These are phyloP conservation scores for Zygaena filipendulae DNA, from an alignment of 2,888 invertebrate genomes.

Conservation along the genomic window DNA sequence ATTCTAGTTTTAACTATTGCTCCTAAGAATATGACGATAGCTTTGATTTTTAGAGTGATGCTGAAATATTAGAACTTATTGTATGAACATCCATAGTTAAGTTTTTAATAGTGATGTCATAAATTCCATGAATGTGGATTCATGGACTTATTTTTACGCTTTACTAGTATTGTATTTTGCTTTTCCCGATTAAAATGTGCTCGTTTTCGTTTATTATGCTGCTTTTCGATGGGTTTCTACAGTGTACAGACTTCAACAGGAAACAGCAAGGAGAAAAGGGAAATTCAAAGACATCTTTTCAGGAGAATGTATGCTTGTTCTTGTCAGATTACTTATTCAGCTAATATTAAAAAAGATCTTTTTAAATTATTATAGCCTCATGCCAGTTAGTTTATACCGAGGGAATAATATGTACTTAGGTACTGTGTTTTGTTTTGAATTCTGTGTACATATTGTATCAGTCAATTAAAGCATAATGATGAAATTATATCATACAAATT, in stretches of 20 bases:
- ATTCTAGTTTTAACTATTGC: slow-evolving; percentile 44
- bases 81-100: too few relatives aligned
- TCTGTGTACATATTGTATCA: too few relatives aligned
- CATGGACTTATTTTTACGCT: slow-evolving; percentile 55
- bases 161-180: slow-evolving; percentile 53
- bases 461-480: too few relatives aligned
- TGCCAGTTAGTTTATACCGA: too few relatives aligned
- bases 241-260: slow-evolving; percentile 83
- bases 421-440: too few relatives aligned
- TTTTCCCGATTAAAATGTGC: slow-evolving; percentile 64
- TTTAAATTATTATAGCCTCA: slow-evolving; percentile 20
- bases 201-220: slow-evolving; percentile 71
- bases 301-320: slow-evolving; percentile 81
- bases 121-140: too few relatives aligned
- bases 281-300: slow-evolving; percentile 89
- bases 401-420: too few relatives aligned
- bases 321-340: slow-evolving; percentile 57
- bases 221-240: slow-evolving; percentile 74
- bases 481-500: too few relatives aligned
- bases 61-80: too few relatives aligned
- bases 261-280: slow-evolving; percentile 82
- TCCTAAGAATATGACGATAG: slow-evolving; percentile 33
- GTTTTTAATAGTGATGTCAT: too few relatives aligned
- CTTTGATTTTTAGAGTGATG: too few relatives aligned
- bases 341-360: too few relatives aligned